Evolutionary conservation across 2,797 vertebrate species (phyloP).

Genomic region (Micromesistius poutassou): DNA sequence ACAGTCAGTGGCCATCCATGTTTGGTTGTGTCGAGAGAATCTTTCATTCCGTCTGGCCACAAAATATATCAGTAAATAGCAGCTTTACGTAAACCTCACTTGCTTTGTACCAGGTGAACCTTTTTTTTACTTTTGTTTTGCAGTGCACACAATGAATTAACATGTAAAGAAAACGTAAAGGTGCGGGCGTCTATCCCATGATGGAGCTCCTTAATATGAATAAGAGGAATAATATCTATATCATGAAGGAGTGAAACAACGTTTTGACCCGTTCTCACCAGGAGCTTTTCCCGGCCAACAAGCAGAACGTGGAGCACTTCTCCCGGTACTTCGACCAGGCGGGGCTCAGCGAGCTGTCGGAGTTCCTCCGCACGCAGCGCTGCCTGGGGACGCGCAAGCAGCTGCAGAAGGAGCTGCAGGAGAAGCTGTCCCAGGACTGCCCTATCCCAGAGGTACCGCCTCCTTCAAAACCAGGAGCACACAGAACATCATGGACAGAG

Average conservation of each 20-base stretch:
- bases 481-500: neutral
- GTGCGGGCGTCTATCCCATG: too few species aligned
- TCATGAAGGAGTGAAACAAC: too few species aligned
- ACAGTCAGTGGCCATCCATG: too few species aligned
- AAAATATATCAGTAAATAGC: neutral
- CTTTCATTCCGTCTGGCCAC: too few species aligned
- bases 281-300: conserved; percentile 89
- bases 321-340: conserved; percentile 87
- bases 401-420: conserved; percentile 89
- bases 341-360: conserved; percentile 87
- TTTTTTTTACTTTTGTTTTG: too few species aligned
- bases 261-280: conserved; percentile 39
- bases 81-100: neutral
- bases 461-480: neutral
- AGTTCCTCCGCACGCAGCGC: conserved; percentile 85
- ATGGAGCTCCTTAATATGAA: too few species aligned
- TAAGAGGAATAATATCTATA: too few species aligned
- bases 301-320: conserved; percentile 91
- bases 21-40: too few species aligned
- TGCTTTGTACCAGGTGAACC: too few species aligned
- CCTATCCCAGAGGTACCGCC: conserved; percentile 83
- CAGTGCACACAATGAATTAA: too few species aligned
- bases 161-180: too few species aligned
- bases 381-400: conserved; percentile 88
- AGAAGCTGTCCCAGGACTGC: conserved; percentile 85